Conservation (phyloP, 2,113 vertebrate species). For the Falcunculus frontatus region DNA sequence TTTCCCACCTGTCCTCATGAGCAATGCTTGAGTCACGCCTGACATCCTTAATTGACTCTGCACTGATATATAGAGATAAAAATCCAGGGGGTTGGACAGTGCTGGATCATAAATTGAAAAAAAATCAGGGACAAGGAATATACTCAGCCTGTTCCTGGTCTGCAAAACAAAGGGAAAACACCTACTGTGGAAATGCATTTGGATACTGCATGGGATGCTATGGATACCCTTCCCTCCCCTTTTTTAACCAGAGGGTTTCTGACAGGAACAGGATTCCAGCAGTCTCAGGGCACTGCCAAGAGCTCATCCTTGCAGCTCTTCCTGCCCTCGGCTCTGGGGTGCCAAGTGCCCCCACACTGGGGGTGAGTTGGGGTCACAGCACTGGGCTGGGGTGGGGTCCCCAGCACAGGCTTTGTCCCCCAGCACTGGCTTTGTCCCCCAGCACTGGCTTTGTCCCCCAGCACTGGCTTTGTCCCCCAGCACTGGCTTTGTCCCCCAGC, state of each 20-base stretch:
- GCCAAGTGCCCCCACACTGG: not conserved
- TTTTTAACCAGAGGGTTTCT: not conserved
- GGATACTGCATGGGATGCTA: not conserved
- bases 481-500: not conserved
- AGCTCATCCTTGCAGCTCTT: not conserved
- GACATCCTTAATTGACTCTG: not conserved
- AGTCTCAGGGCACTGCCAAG: not conserved
- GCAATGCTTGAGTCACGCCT: not conserved
- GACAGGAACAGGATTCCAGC: not conserved
- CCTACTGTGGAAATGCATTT: not conserved
- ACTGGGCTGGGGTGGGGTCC: not conserved
- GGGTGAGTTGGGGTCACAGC: not conserved
- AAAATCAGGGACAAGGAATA: not conserved
- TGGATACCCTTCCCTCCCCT: rapidly evolving
- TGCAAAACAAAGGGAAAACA: not conserved
- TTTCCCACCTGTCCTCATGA: not conserved
- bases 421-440: not conserved
- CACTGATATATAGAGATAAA: not conserved
- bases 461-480: not conserved
- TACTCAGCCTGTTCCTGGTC: not conserved
- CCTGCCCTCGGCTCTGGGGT: not conserved
- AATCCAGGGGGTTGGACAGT: not conserved
- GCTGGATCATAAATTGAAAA: not conserved
- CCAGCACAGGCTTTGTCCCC: not conserved
- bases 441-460: not conserved